Evolutionary conservation across 1,140 invertebrate species (phyloP), one percentile per base, ranked within the genome.

Genomic region (Macrostomum lignano): DNA sequence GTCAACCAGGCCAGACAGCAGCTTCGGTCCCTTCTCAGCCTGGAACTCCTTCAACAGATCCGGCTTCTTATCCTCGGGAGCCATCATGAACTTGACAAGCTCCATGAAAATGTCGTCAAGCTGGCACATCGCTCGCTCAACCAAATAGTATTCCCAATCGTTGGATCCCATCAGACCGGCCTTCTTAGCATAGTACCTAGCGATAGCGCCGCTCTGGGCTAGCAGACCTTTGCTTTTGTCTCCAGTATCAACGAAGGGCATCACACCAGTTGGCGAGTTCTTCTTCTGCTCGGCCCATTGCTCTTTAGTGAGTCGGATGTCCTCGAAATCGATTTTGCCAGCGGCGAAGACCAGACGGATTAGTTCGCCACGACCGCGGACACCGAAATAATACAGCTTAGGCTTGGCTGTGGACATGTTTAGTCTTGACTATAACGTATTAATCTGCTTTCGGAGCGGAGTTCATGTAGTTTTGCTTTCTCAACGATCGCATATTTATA

Each of bases 321-420:
- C 50, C 35, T 49, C 46, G 37, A 44, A 53, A n/a, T 36, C 17
- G 11, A 37, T 25, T n/a, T 36, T 41, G 9, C 46, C 46, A 1
- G 41, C 28, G 6, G 38, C 42, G 22, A 53, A 48, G n/a, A 52
- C 24, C 22, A 49, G 33, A 11, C 51, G 41, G 26, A 39, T 37
- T 2, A 39, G 9, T 31, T 53, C 51, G 3, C 38, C 51, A 36
- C 46, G 21, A 15, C 46, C 50, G 9, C 42, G 35, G 7, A 32
- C 28, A 25, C 46, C 33, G 38, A 53, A 53, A 36, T 53, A 53
- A 10, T n/a, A n/a, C n/a, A n/a, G n/a, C n/a, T n/a, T n/a, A n/a
- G n/a, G n/a, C n/a, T n/a, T n/a, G n/a, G n/a, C n/a, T n/a, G n/a
- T n/a, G n/a, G n/a, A n/a, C n/a, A n/a, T n/a, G n/a, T n/a, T n/a